A percentile compares a stretch with the other conserved stretches of the same genome.
phyloP scores from a whole-genome alignment of 1,140 invertebrate species.

The Macrotrachela quadricornifera region DNA sequence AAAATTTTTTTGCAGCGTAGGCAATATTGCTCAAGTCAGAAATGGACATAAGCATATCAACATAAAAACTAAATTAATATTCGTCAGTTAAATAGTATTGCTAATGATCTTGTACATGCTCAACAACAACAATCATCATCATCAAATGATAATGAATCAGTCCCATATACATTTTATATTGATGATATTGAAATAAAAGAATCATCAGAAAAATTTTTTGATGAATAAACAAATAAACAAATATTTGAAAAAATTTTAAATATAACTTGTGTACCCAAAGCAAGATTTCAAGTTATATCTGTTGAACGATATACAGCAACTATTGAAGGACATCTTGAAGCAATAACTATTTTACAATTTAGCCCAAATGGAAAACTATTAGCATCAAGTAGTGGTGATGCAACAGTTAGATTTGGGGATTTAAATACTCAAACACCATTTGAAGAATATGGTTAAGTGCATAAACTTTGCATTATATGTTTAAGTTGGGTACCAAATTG shows the following conservation, averaged over 20 bases:
- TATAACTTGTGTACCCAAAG: slow-evolving; percentile 85
- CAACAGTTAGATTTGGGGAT: slow-evolving; percentile 91
- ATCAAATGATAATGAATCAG: slow-evolving; percentile 11
- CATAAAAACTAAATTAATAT: too few species aligned
- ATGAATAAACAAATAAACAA: slow-evolving; percentile 29
- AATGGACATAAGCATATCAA: too few species aligned
- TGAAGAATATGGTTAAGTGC: slow-evolving; percentile 57
- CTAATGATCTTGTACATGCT: too few species aligned
- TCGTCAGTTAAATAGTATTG: too few species aligned
- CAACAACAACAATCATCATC: too few species aligned
- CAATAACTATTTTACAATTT: slow-evolving; percentile 73
- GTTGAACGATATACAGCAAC: slow-evolving; percentile 42
- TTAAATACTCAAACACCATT: slow-evolving; percentile 76
- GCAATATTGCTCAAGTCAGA: too few species aligned
- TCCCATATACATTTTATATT: slow-evolving; percentile 67
- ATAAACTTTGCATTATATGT: slow-evolving; percentile 82
- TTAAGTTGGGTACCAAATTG: slow-evolving; percentile 88
- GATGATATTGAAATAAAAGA: slow-evolving; percentile 55
- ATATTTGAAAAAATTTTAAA: slow-evolving; percentile 41
- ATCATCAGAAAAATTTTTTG: slow-evolving; percentile 39
- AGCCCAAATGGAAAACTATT: slow-evolving; percentile 61
- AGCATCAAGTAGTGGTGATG: slow-evolving; percentile 89
- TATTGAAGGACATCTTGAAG: slow-evolving; percentile 77
- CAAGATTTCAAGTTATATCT: slow-evolving; percentile 50
- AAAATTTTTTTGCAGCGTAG: too few species aligned